Conservation (phyloP, 2,113 vertebrate genomes). For the Prunella fulvescens region DNA sequence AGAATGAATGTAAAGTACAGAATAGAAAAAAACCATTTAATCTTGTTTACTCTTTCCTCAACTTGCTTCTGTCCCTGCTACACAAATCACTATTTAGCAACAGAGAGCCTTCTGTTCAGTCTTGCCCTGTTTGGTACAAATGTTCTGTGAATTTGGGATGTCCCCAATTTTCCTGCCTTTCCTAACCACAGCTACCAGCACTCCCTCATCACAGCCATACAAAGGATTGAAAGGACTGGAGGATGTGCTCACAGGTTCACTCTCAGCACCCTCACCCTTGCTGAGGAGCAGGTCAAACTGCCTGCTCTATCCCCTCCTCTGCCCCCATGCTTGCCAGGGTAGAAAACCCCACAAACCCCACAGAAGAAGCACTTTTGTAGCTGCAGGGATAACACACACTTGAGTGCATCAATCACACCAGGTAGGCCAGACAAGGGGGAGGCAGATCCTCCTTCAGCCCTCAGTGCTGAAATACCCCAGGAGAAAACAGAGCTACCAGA, state of each 20-base stretch:
- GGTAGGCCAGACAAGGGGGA: not conserved
- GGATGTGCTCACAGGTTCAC: not conserved
- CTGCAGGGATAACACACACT: not conserved
- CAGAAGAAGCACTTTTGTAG: not conserved
- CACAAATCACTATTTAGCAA: not conserved
- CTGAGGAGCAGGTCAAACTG: not conserved
- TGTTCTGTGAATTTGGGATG: not conserved
- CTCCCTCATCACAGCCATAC: not conserved
- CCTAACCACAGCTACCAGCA: not conserved
- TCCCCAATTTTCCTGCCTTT: not conserved
- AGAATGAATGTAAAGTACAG: not conserved
- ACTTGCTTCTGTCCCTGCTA: not conserved
- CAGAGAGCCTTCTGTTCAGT: not conserved
- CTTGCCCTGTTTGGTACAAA: not conserved
- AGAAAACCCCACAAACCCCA: not conserved
- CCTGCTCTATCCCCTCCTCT: not conserved
- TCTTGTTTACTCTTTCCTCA: not conserved
- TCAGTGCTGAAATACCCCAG: not conserved
- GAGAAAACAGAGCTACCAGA: not conserved
- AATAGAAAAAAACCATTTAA: not conserved
- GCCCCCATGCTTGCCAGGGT: not conserved
- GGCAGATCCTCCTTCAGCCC: not conserved
- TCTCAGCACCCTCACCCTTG: not conserved
- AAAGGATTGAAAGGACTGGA: not conserved
- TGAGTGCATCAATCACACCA: not conserved